Percentiles rank a stretch among this genome's conserved stretches.
Conservation (phyloP, 2,888 invertebrate species). For the Limnephilus rhombicus region DNA sequence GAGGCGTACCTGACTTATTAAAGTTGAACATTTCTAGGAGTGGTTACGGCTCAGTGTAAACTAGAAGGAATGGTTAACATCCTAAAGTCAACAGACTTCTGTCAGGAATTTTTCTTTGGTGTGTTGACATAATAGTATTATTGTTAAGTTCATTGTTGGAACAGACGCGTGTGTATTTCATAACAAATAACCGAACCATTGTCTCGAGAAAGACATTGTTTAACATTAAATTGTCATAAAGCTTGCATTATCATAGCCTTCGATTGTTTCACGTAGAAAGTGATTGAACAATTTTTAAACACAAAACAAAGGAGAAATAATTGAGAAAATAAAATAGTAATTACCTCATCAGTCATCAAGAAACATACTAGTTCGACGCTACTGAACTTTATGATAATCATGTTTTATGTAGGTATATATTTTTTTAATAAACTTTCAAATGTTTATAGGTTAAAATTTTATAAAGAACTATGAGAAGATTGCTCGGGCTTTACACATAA, state of each 20-base stretch:
- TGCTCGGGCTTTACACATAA: too few relatives aligned
- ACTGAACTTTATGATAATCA: too few relatives aligned
- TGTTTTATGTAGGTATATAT: too few relatives aligned
- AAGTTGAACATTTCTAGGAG: too few relatives aligned
- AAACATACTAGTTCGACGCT: too few relatives aligned
- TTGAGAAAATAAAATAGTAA: too few relatives aligned
- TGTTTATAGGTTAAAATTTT: too few relatives aligned
- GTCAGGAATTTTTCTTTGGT: not conserved
- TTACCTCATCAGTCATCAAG: too few relatives aligned
- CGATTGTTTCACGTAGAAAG: constrained; percentile 11
- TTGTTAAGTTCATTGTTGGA: not conserved
- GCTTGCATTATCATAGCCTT: not conserved
- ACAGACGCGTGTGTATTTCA: not conserved
- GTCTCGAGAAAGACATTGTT: not conserved
- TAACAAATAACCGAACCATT: not conserved
- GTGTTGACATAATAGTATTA: not conserved
- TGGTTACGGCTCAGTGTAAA: not conserved
- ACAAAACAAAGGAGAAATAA: not conserved
- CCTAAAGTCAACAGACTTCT: not conserved
- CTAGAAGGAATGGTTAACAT: not conserved
- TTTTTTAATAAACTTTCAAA: too few relatives aligned
- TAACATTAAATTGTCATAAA: not conserved
- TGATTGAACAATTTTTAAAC: not conserved
- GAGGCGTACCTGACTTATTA: too few relatives aligned
- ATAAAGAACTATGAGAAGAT: too few relatives aligned